Base-by-base conservation (phyloP, 2,888 invertebrate species). In the Urechis unicinctus region DNA sequence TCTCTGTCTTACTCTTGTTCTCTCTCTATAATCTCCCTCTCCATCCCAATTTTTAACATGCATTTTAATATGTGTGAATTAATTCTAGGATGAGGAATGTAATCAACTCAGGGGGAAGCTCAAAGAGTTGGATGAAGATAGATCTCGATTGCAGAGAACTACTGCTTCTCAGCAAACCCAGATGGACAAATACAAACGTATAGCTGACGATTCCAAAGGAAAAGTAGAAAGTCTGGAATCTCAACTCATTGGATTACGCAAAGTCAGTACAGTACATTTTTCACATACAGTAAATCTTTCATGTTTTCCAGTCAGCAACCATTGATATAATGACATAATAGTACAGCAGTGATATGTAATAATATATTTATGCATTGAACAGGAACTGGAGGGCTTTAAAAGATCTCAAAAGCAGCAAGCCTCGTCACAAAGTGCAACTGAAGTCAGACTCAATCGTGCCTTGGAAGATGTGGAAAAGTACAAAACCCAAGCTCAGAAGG, bases 381-480 rank as follows among this genome's bases (percentile, higher is more conserved):
- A 61, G 77, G 83, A 83, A 71, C 65, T 81, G 45, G 83, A 83
- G 1, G 70, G 74, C 45, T 57, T 81, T 50, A 81, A 80, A 59
- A 73, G 79, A 55, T 78, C 79, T 45, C 69, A 82, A 53, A 82
- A 82, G 68, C 78, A 74, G 56, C 73, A 74, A 36, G 69, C 66
- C 28, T 66, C 77, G 0, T 76, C 73, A 52, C 71, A 77, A 41
- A 75, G 78, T 50, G 79, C 77, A 24, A 74, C 75, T 1, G 83
- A 83, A 64, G 75, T 81, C 4, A 69, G 81, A 51, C 66, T 83
- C 28, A 81, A 81, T 62, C 72, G 82, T 60, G 78, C 80, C 1
- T 62, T 78, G 22, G 83, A 83, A 64, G 83, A 83, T 61, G 77
- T 77, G 52, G 82, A 82, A 49, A 71, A 71, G 59, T 71, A 76